Evolutionary conservation across 1,140 invertebrate species (phyloP), one percentile per base, ranked within the genome.

Genomic region (Pantala flavescens): DNA sequence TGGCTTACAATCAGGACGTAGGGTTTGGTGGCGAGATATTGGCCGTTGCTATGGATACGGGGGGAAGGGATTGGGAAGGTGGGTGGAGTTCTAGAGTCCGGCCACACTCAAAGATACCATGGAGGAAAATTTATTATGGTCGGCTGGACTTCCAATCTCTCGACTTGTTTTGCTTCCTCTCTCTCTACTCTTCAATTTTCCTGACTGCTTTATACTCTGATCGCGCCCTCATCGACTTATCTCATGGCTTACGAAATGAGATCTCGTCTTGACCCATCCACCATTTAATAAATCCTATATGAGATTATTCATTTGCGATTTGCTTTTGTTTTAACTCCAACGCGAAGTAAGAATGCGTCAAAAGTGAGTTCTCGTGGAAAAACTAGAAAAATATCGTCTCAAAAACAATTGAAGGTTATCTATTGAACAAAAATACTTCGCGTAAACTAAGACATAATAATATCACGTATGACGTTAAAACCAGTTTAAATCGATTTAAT

Each of bases 11-110:
- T 63, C 49, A 63, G 49, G 49, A 63, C 49, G n/a, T 63, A 63
- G 49, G 49, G 49, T 63, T 63, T 63, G 49, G 49, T 63, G 49
- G 49, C 49, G 49, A 63, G 49, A 63, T 63, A 63, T 63, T 63
- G 49, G 49, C 49, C 49, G 49, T 63, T 63, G 49, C 49, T 63
- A 63, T 63, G 49, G 49, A 19, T 7, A 63, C 49, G 1, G 49
- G 1, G 49, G 49, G 49, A 63, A 63, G 16, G 49, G 49, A 63
- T 16, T 16, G 49, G 49, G 49, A 21, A 63, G 49, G 49, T 63
- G 49, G 49, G 49, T 63, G 49, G 49, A 63, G 49, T 63, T 21
- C 49, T 63, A 9, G 43, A 49, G 43, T 49, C 43, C 49, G 49
- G 49, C 49, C 49, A 63, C n/a, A 63, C 49, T 63, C 49, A 63